Evolutionary conservation across 2,888 invertebrate species (phyloP).

Genomic region (Archaeoteleia sp.): DNA sequence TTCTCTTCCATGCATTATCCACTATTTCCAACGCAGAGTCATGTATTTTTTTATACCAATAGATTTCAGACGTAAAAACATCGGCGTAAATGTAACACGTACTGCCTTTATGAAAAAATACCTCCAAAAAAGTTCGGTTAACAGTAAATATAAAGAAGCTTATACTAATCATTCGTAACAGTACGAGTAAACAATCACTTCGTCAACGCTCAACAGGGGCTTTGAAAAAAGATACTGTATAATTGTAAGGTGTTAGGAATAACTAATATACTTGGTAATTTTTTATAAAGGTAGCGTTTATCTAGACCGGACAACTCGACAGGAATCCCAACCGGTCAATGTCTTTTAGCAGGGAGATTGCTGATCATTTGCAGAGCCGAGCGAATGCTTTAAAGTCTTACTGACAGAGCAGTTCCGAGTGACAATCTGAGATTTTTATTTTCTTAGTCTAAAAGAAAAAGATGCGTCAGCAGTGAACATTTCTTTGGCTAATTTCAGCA

Average conservation of each 20-base stretch:
- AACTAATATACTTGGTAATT: constrained; percentile 10
- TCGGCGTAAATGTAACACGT: constrained; percentile 32
- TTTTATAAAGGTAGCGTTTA: constrained; percentile 24
- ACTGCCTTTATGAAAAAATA: constrained; percentile 35
- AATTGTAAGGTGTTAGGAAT: constrained; percentile 15
- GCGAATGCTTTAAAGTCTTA: neutral
- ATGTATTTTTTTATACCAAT: neutral
- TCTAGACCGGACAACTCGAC: neutral
- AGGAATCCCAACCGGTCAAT: constrained; percentile 20
- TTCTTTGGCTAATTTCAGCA: constrained; percentile 6
- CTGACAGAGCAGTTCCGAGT: too few species aligned
- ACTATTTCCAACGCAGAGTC: neutral
- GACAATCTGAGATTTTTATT: too few species aligned
- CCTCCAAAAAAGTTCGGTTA: constrained; percentile 3
- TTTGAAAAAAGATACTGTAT: constrained; percentile 24
- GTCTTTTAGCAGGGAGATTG: constrained; percentile 18
- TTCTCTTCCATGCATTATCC: neutral
- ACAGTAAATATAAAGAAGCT: constrained; percentile 34
- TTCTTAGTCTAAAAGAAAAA: too few species aligned
- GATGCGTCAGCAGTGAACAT: too few species aligned
- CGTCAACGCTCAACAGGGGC: constrained; percentile 33
- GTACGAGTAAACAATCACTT: constrained; percentile 37
- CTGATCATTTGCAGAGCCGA: constrained; percentile 2
- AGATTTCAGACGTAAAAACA: neutral
- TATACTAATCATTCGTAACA: constrained; percentile 28